These are phyloP conservation scores for Gnatocerus cornutus DNA, from an alignment of 2,888 invertebrate genomes.

Conservation along the genomic window DNA sequence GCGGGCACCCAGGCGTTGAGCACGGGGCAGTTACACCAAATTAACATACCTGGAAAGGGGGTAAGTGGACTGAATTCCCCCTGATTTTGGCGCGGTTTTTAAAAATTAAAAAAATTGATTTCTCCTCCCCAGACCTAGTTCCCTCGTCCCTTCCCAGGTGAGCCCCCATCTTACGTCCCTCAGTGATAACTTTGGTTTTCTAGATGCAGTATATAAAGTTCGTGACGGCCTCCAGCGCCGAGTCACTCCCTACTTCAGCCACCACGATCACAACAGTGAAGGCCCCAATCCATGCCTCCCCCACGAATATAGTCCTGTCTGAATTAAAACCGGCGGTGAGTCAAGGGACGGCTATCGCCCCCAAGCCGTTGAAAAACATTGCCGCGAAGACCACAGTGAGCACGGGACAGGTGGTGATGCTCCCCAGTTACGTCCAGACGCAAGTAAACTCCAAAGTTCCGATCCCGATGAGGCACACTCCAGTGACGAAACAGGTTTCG, in stretches of 20 bases:
- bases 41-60: conserved; percentile 82
- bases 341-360: conserved; percentile 56
- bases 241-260: conserved; percentile 68
- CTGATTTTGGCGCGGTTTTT: not conserved
- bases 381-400: conserved; percentile 53
- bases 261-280: conserved; percentile 59
- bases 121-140: not conserved
- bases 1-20: conserved; percentile 69
- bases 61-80: conserved; percentile 69
- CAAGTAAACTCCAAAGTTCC: conserved; percentile 59
- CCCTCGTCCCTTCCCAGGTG: not conserved
- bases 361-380: conserved; percentile 60
- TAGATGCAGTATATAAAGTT: conserved; percentile 83
- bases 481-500: conserved; percentile 46
- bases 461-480: conserved; percentile 59
- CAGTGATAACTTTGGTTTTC: conserved; percentile 37
- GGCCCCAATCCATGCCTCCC: conserved; percentile 52
- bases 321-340: conserved; percentile 59
- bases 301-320: conserved; percentile 62
- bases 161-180: not conserved
- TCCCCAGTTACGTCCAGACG: conserved; percentile 73
- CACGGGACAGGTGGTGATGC: conserved; percentile 74
- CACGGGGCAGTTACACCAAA: conserved; percentile 77
- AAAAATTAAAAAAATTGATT: too few species aligned
- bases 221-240: conserved; percentile 72